Evolutionary conservation across 1,140 invertebrate genomes (phyloP).

Genomic region (Drosophila littoralis): DNA sequence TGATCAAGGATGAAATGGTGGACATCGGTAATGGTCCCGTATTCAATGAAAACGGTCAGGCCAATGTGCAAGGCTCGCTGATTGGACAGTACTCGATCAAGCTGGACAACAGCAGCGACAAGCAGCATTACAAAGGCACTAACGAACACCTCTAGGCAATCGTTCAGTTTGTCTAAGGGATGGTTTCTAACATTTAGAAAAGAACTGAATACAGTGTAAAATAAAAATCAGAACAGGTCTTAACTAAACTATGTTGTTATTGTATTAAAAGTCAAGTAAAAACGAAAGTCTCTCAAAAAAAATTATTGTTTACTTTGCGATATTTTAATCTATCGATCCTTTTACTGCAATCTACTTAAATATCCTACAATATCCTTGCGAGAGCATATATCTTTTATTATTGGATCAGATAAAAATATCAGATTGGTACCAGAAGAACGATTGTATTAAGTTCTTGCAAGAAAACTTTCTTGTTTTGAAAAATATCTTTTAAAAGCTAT

Average conservation of each 20-base stretch:
- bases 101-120: constrained; percentile 56
- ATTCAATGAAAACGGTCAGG: constrained; percentile 84
- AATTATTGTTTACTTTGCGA: too few species aligned
- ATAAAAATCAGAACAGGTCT: constrained; percentile 45
- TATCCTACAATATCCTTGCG: too few species aligned
- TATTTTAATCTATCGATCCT: too few species aligned
- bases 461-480: too few species aligned
- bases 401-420: too few species aligned
- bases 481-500: too few species aligned
- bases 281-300: too few species aligned
- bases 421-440: too few species aligned
- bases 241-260: constrained; percentile 39
- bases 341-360: too few species aligned
- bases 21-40: constrained; percentile 85
- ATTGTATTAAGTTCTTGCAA: too few species aligned
- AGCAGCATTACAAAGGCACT: constrained; percentile 73
- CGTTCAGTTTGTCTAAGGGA: constrained; percentile 13
- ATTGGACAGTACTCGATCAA: constrained; percentile 83
- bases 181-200: constrained; percentile 83
- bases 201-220: constrained; percentile 73
- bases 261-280: constrained; percentile 33
- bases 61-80: constrained; percentile 84
- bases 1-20: constrained; percentile 85
- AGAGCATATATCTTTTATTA: too few species aligned
- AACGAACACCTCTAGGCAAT: neutral